phyloP scores from a whole-genome alignment of 2,113 vertebrate species.

The human region DNA sequence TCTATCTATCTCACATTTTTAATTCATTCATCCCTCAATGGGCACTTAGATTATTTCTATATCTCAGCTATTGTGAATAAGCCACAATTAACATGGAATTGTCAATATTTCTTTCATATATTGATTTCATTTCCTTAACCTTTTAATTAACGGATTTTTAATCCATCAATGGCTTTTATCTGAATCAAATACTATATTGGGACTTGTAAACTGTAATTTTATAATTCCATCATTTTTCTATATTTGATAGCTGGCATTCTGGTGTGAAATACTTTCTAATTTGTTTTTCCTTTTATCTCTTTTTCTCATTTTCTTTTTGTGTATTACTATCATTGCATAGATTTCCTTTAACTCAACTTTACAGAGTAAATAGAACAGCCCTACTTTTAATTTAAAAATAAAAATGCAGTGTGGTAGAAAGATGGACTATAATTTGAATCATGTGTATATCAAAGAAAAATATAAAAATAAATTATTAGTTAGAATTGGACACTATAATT shows the following conservation, averaged over 20 bases:
- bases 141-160: not conserved
- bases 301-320: not conserved
- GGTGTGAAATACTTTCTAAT: not conserved
- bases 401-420: not conserved
- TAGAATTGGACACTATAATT: not conserved
- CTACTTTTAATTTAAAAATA: not conserved
- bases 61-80: not conserved
- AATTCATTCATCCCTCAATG: not conserved
- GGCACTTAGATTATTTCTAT: not conserved
- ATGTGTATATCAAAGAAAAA: not conserved
- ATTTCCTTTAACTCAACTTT: not conserved
- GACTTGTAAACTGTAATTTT: not conserved
- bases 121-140: not conserved
- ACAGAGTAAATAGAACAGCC: not conserved
- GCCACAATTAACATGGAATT: not conserved
- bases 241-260: not conserved
- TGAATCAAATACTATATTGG: not conserved
- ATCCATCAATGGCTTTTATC: not conserved
- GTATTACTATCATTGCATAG: not conserved
- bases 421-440: not conserved
- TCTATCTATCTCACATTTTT: too few species aligned
- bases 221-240: not conserved
- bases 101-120: not conserved
- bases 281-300: not conserved
- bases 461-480: not conserved